Base-by-base conservation (phyloP, 2,797 vertebrate genomes). In the Lycodopsis pacificus region DNA sequence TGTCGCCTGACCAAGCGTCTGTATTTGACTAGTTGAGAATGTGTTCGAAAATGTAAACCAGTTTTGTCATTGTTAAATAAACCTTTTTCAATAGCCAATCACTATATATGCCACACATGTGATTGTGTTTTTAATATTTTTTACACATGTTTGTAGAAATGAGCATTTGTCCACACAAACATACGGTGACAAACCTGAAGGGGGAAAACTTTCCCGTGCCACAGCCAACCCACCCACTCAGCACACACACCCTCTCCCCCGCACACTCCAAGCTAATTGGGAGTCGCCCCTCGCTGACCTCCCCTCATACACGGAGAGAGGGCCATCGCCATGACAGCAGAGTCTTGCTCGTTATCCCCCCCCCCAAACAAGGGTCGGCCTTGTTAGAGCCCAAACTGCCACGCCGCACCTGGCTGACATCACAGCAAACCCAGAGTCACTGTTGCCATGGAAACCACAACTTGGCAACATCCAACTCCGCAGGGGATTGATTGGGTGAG, bases 401-500 rank as follows among this genome's bases (percentile, higher is more conserved):
- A 73, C 17, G 27, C 79, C 46, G 66, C 88, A 93, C 92, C 91
- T 93, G 92, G 86, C 85, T 92, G 90, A 91, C 91, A 91, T 91
- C 89, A 86, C 82, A 8, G 62, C 57, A 68, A 78, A 64, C 36
- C 27, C 64, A 0, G 38, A 83, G 85, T 82, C 81, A 59, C 38
- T 27, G 89, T 93, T 93, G 76, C 87, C 86, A 61, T 12, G 44
- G 89, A 81, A 88, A 94, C 92, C 75, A 77, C 72, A 65, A 82
- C 84, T 90, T 89, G 90, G 90, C 87, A 77, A 77, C 65, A 7
- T 72, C 82, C 76, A 42, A 54, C 85, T 89, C 90, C 71, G 8
- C 34, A 44, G 90, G 89, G 91, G 88, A 92, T 86, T 89, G 90
- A 92, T 93, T 89, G 92, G 88, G 83, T 80, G 90, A 91, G 91